Conservation (phyloP, 2,797 vertebrate genomes). For the Pseudomugil gertrudae region DNA sequence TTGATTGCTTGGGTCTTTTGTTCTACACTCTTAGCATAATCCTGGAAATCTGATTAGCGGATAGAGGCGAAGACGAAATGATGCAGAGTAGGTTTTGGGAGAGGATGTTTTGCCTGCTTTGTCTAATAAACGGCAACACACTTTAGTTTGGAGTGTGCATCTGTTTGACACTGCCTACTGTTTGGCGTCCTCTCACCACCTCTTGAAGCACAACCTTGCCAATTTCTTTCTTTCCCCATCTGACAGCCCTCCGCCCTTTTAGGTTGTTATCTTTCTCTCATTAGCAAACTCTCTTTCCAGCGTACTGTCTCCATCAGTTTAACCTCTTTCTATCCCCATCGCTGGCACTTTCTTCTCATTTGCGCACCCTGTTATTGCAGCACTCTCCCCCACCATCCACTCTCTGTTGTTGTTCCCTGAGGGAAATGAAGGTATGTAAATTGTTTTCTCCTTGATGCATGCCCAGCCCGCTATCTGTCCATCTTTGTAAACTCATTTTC, state of each 20-base stretch:
- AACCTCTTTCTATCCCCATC: conserved; percentile 9
- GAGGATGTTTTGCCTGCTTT: conserved; percentile 7
- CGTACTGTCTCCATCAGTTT: conserved; percentile 35
- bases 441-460: conserved; percentile 62
- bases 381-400: neutral
- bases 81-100: neutral
- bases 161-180: conserved; percentile 56
- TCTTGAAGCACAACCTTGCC: conserved; percentile 63
- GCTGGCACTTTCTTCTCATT: conserved; percentile 26
- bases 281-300: conserved; percentile 40
- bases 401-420: conserved; percentile 35
- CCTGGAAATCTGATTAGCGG: conserved; percentile 42
- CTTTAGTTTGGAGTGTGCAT: conserved; percentile 39
- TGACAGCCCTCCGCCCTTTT: neutral
- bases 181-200: conserved; percentile 68
- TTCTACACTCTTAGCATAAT: conserved; percentile 39
- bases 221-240: conserved; percentile 52
- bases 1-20: conserved; percentile 17
- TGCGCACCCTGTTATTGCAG: conserved; percentile 15
- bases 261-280: conserved; percentile 54
- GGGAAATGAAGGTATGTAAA: conserved; percentile 67
- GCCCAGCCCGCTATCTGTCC: conserved; percentile 47
- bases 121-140: conserved; percentile 52
- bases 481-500: conserved; percentile 54
- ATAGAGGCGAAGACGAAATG: conserved; percentile 35